Conservation (phyloP, 2,113 vertebrate genomes). For the Urocolius indicus region DNA sequence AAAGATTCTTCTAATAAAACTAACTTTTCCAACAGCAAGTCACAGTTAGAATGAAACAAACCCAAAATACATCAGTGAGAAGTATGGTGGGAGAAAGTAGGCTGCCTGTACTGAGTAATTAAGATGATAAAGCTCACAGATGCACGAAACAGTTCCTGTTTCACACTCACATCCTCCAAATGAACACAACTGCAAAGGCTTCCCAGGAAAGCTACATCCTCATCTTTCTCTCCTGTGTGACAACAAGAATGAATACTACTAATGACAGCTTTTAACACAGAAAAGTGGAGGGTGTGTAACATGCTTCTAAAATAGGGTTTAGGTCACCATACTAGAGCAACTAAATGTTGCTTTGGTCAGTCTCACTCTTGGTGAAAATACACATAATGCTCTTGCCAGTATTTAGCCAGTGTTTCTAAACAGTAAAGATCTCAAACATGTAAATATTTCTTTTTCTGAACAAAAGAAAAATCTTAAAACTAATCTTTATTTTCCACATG, state of each 20-base stretch:
- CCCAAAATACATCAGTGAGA: rapidly evolving
- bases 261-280: neutral
- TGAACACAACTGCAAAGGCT: neutral
- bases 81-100: neutral
- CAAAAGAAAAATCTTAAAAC: neutral
- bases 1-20: neutral
- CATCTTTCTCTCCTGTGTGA: no score
- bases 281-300: neutral
- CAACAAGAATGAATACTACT: neutral
- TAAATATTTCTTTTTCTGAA: neutral
- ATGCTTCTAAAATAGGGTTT: rapidly evolving
- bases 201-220: neutral
- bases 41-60: neutral
- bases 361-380: neutral
- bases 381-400: rapidly evolving
- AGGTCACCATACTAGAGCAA: rapidly evolving
- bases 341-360: neutral
- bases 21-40: neutral
- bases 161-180: neutral
- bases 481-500: neutral
- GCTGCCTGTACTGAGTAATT: neutral
- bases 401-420: neutral
- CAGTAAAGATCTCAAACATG: neutral
- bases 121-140: neutral
- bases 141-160: no score